Percentiles rank a stretch among this genome's conserved stretches.
Conservation (phyloP, 2,888 invertebrate genomes). For the Acrocyrtus sp. region DNA sequence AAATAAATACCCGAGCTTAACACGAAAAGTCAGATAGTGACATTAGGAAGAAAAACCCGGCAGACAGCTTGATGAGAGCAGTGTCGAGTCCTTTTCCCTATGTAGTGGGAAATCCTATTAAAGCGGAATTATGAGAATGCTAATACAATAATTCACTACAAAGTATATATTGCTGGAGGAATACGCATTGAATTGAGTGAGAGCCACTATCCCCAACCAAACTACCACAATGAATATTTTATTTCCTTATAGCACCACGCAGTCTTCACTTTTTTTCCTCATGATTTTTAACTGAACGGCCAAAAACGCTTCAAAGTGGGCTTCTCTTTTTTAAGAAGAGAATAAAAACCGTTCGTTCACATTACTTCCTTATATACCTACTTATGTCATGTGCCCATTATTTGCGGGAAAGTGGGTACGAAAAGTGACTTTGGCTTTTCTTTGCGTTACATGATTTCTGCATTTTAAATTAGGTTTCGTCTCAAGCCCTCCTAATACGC, state of each 20-base stretch:
- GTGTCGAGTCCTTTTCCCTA: no score
- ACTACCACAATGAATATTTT: slow-evolving; percentile 34
- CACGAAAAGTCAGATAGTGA: slow-evolving; percentile 2
- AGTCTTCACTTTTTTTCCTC: slow-evolving; percentile 21
- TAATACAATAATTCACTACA: background rate
- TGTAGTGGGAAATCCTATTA: slow-evolving; percentile 27
- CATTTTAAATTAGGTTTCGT: no score
- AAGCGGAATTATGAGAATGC: slow-evolving; percentile 23
- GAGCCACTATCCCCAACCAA: no score
- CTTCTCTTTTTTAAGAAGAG: no score
- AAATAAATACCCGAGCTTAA: slow-evolving; percentile 5
- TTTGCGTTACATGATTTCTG: background rate
- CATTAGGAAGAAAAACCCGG: background rate
- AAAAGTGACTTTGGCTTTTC: background rate
- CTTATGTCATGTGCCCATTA: background rate
- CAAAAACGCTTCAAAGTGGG: no score
- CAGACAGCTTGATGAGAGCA: background rate
- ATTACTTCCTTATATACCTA: background rate
- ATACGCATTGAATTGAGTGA: no score
- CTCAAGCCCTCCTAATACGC: no score
- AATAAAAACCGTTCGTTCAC: no score
- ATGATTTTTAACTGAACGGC: no score
- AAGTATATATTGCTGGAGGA: background rate
- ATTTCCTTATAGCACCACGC: slow-evolving; percentile 41
- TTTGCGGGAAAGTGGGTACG: no score